Base-by-base conservation (phyloP, 1,140 invertebrate species). In the Bradysia coprophila region DNA sequence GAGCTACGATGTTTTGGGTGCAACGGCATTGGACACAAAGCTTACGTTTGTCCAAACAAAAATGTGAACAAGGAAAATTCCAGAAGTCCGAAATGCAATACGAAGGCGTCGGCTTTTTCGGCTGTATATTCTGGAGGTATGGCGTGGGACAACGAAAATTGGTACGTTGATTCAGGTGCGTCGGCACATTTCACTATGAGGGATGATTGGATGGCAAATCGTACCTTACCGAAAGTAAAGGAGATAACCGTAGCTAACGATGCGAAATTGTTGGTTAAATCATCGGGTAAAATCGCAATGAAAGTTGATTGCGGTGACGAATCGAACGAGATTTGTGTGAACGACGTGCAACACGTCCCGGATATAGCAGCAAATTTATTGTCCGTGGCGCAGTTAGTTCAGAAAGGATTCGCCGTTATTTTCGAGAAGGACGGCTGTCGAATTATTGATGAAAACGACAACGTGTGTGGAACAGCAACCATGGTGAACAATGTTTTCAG, bases 341-440 rank as follows among this genome's bases (percentile, higher is more conserved):
- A 46, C 16, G 42, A 41, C 15, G 38, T 44, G 4, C 18, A 45
- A 3, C 47, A 32, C 40, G 42, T 48, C 20, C 46, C 45, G n/a
- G 22, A 32, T 11, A 19, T 49, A 24, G 34, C 38, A 2, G 48
- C 45, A 42, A 50, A 51, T 41, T 39, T 48, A 4, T 24, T 49
- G 8, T 48, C 45, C 16, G 48, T 50, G 10, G 45, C 42, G 41
- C 6, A 45, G 20, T 36, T 52, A 13, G 46, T 45, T 19, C 36
- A 38, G 20, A 48, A 34, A 15, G 32, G 32, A 34, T 15, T 15
- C 18, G 18, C 32, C 18, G 11, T 34, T 3, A 34, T 34, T 4
- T 34, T 34, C 18, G 13, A 34, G n/a, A 16, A 3, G 5, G 32
- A 34, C 13, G 32, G 32, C 18, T 34, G 32, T 16, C n/a, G 18